Base-by-base conservation (phyloP, 2,797 vertebrate genomes). In the Hippoglossus hippoglossus region DNA sequence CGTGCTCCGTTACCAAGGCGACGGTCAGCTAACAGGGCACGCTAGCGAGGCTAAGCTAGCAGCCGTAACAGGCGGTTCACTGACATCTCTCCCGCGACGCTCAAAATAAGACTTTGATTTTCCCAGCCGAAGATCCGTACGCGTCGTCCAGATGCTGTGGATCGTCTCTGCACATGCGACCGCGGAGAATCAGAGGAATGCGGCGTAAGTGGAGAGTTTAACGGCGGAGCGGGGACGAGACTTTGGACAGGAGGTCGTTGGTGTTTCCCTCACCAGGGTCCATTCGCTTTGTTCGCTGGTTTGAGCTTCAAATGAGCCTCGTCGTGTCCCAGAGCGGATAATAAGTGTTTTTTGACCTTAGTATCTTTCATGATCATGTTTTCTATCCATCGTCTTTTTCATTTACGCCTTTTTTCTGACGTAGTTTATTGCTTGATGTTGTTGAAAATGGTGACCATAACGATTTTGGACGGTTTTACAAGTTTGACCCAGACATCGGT, bases 1-100 rank as follows among this genome's bases (percentile, higher is more conserved):
- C 91, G 93, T 93, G 92, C 88, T 90, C 85, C 91, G 98, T 98
- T 97, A 94, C 96, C 95, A 94, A 79, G 96, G 96, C 88, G 90
- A 98, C 96, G 76, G 89, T 89, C 87, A 91, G 88, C 89, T 94
- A 96, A 94, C 91, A 96, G 94, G 95, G 94, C 92, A 89, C 7
- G 79, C 79, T 79, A 80, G 75, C 76, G 65, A 31, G 26, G 79
- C 75, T 85, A 88, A 25, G 86, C 85, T 87, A 90, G 22, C 80
- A 16, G 21, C 50, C 19, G 62, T n/a, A 2, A 12, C 11, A 7
- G 24, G 15, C 9, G 53, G n/a, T 77, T 59, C 71, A 19, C 15
- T 1, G 44, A 16, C 8, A 18, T 15, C 68, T 72, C 56, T 65
- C 44, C 44, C 7, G 24, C 22, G 22, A 10, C 36, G 3, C 47